Base-by-base conservation (phyloP, 2,113 vertebrate genomes). In the Willisornis vidua region DNA sequence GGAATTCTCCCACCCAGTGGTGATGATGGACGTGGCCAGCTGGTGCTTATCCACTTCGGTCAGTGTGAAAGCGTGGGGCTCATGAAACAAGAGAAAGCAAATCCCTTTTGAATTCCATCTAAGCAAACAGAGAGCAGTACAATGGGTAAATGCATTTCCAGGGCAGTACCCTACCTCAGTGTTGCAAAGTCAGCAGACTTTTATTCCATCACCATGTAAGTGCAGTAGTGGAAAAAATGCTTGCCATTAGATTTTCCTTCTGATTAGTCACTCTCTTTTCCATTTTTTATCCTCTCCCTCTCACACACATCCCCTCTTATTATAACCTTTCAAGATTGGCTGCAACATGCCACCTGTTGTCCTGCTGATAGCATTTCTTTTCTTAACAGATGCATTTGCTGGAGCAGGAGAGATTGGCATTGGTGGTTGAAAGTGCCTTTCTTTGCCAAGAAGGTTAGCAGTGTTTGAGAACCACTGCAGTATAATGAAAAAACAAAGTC, bases 21-120 rank as follows among this genome's bases (percentile, higher is more conserved):
- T 37, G 16, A 67, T 98, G 99, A 99, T 96, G 94, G 99, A 99
- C 98, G 3, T 54, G 78, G 81, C 97, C 99, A 99, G 98, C 98
- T 99, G 99, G 94, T 97, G 67, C 66, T 46, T 98, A 98, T 98
- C 98, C 96, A 98, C 98, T 97, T 98, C 80, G 89, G 94, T 97
- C 97, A 97, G 98, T 86, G 97, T 81, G 98, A 97, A 98, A 98
- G 96, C 16, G 91, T 95, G 97, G 96, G 96, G 97, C 97, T 98
- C 96, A 51, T 97, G 98, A 98, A 98, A 98, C 97, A 98, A 98
- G 97, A 97, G 98, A 98, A 97, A 97, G 97, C 97, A 98, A 98
- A 98, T 98, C 98, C 96, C 86, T 93, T 88, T 87, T 97, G 98
- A 97, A 98, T 98, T 97, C 96, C 94, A 98, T 98, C 92, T 98